Percentiles rank a stretch among this genome's conserved stretches.
Evolutionary conservation across 2,888 invertebrate genomes (phyloP).

Genomic region (Lasioglossum oenotherae): DNA sequence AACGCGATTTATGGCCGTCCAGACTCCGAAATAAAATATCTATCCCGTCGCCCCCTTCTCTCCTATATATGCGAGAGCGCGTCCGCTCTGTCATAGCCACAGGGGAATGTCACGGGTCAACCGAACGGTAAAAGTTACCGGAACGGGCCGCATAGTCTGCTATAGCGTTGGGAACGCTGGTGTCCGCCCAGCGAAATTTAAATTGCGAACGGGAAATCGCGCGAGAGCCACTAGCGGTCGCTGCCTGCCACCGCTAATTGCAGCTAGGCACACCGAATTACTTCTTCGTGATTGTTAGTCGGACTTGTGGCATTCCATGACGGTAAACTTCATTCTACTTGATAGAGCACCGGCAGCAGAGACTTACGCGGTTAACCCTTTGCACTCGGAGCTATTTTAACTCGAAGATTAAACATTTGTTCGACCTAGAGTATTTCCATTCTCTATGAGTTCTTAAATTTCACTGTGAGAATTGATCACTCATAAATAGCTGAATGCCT

Average conservation of each 20-base stretch:
- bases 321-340: too few relatives aligned
- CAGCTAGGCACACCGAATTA: background rate
- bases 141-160: background rate
- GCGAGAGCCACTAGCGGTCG: background rate
- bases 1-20: slow-evolving; percentile 76
- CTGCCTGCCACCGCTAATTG: background rate
- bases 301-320: background rate
- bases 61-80: slow-evolving; percentile 27
- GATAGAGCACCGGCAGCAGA: too few relatives aligned
- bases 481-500: too few relatives aligned
- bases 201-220: background rate
- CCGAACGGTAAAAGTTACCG: slow-evolving; percentile 36
- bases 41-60: slow-evolving; percentile 19
- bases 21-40: slow-evolving; percentile 75
- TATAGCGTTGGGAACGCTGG: background rate
- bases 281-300: background rate
- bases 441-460: too few relatives aligned
- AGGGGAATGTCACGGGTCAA: slow-evolving; percentile 56
- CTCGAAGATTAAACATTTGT: too few relatives aligned
- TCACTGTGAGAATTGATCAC: too few relatives aligned
- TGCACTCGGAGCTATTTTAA: too few relatives aligned
- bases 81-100: slow-evolving; percentile 58
- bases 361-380: too few relatives aligned
- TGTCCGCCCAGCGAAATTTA: background rate
- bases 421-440: too few relatives aligned